Evolutionary conservation across 2,113 vertebrate genomes (phyloP).

Genomic region (Triplophysa rosa): DNA sequence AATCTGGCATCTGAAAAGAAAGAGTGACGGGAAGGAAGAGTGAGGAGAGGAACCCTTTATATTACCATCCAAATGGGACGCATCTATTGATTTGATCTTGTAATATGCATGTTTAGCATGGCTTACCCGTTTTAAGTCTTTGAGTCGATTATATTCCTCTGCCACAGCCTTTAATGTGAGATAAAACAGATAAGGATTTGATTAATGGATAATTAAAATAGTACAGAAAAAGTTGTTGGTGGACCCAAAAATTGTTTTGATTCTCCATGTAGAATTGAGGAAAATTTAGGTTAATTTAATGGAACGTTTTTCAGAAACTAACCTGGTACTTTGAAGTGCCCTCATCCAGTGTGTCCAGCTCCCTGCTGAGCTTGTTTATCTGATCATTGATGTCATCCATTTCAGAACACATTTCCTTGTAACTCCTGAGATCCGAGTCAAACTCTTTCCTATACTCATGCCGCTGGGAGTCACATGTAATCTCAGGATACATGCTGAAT

Average conservation of each 20-base stretch:
- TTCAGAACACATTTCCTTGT: conserved; percentile 82
- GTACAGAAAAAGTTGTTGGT: not conserved
- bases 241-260: not conserved
- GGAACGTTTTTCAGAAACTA: conserved; percentile 8
- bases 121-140: conserved; percentile 82
- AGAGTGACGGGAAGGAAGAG: not conserved
- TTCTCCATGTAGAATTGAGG: not conserved
- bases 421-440: conserved; percentile 75
- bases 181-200: not conserved
- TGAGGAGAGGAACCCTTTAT: not conserved
- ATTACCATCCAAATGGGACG: not conserved
- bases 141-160: conserved; percentile 84
- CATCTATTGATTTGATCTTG: not conserved
- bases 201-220: not conserved
- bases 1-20: conserved; percentile 75
- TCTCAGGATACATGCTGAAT: conserved; percentile 78
- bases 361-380: conserved; percentile 79
- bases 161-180: conserved; percentile 69
- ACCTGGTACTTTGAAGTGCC: conserved; percentile 80
- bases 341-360: conserved; percentile 77
- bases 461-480: conserved; percentile 71
- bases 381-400: conserved; percentile 83
- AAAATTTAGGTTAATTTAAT: not conserved
- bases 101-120: conserved; percentile 1
- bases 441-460: conserved; percentile 84